A percentile compares a stretch with the other conserved stretches of the same genome.
Conservation (phyloP, 53 echinoderm and acorn worm genomes). For the Paracentrotus lividus region DNA sequence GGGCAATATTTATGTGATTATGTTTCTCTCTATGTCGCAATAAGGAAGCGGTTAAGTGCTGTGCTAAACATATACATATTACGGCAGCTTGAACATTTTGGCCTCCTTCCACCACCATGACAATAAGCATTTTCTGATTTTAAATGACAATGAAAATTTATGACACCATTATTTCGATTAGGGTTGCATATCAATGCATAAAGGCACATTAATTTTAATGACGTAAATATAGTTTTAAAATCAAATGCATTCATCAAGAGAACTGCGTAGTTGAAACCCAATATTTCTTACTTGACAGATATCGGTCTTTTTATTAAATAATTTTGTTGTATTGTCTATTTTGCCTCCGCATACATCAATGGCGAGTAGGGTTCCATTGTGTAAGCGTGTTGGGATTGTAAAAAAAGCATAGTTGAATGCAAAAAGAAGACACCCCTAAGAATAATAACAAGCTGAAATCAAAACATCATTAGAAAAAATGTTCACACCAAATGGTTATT, state of each 20-base stretch:
- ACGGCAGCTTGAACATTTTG: too few relatives aligned
- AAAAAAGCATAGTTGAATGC: not conserved
- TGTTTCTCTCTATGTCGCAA: not conserved
- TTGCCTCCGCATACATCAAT: not conserved
- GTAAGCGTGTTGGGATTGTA: not conserved
- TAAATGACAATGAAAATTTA: too few relatives aligned
- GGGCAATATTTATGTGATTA: constrained; percentile 33
- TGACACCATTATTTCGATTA: too few relatives aligned
- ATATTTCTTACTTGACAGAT: too few relatives aligned
- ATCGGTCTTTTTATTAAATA: not conserved
- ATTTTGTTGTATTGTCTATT: not conserved
- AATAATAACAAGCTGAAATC: not conserved
- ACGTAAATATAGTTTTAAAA: too few relatives aligned
- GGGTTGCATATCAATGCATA: too few relatives aligned
- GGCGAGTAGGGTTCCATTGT: not conserved
- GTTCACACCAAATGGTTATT: constrained; percentile 1
- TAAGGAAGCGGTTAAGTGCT: not conserved
- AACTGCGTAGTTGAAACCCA: too few relatives aligned
- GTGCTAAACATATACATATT: too few relatives aligned
- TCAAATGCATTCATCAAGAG: too few relatives aligned
- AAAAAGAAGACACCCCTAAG: not conserved
- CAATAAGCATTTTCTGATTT: too few relatives aligned
- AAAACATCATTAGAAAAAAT: constrained; percentile 36
- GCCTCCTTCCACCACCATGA: too few relatives aligned
- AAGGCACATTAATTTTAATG: too few relatives aligned